phyloP scores from a whole-genome alignment of 2,113 vertebrate genomes.

The Xyrauchen texanus region DNA sequence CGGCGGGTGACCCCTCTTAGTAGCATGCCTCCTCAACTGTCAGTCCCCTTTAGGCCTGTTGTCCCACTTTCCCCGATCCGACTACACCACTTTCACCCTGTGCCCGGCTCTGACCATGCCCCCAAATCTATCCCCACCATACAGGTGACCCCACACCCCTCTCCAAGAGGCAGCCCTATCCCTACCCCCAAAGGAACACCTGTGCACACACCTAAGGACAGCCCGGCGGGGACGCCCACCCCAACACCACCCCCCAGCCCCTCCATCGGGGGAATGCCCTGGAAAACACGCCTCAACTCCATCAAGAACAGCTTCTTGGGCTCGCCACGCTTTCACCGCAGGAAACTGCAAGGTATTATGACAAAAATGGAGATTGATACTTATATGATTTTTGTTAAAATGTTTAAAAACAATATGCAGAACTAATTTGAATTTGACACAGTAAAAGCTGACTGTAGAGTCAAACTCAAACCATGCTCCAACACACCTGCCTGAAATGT shows the following conservation, averaged over 20 bases:
- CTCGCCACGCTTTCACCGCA: conserved; percentile 96
- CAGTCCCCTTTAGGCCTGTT: conserved; percentile 72
- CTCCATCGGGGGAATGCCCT: conserved; percentile 96
- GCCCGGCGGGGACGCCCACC: conserved; percentile 92
- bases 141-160: conserved; percentile 99
- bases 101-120: conserved; percentile 81
- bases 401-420: no score
- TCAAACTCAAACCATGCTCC: no score
- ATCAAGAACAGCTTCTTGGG: conserved; percentile 99
- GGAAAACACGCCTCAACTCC: conserved; percentile 96
- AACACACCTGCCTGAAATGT: no score
- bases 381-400: no score
- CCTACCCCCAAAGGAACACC: conserved; percentile 99
- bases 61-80: conserved; percentile 79
- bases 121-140: conserved; percentile 98
- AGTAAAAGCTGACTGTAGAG: no score
- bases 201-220: conserved; percentile 99
- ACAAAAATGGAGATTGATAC: no score
- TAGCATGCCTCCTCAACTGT: conserved; percentile 73
- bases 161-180: conserved; percentile 97
- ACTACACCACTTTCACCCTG: conserved; percentile 77
- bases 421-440: no score
- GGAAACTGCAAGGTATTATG: conserved; percentile 93
- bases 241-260: conserved; percentile 97
- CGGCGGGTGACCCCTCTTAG: conserved; percentile 66